Conservation (phyloP, 2,797 vertebrate genomes). For the Darevskia mixta region DNA sequence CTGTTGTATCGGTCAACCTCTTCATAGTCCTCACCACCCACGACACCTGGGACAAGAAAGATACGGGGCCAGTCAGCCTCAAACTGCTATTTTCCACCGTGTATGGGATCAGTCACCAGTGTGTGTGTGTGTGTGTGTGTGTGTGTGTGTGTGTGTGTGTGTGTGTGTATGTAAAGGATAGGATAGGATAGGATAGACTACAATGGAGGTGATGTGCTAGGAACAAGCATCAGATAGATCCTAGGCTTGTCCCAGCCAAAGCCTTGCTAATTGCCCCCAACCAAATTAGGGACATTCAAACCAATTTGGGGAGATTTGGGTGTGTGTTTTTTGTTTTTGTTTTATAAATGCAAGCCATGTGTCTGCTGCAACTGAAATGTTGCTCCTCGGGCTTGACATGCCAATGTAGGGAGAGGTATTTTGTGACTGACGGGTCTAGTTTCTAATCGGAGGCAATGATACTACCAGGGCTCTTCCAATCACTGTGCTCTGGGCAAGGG, state of each 20-base stretch:
- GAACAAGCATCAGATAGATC: background rate
- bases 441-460: background rate
- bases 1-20: conserved; percentile 88
- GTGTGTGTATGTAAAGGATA: too few species aligned
- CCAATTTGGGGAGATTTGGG: background rate
- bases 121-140: too few species aligned
- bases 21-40: conserved; percentile 91
- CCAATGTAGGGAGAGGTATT: too few species aligned
- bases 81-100: background rate
- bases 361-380: too few species aligned
- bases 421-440: background rate
- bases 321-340: too few species aligned
- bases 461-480: background rate
- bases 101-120: too few species aligned
- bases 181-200: background rate
- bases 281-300: background rate
- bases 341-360: too few species aligned
- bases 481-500: background rate
- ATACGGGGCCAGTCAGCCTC: conserved; percentile 24
- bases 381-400: too few species aligned
- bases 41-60: conserved; percentile 75
- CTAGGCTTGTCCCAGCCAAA: background rate
- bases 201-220: background rate
- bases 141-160: too few species aligned
- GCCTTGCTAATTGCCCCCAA: background rate